phyloP scores from a whole-genome alignment of 2,888 invertebrate genomes.

The Nephrotoma flavescens region DNA sequence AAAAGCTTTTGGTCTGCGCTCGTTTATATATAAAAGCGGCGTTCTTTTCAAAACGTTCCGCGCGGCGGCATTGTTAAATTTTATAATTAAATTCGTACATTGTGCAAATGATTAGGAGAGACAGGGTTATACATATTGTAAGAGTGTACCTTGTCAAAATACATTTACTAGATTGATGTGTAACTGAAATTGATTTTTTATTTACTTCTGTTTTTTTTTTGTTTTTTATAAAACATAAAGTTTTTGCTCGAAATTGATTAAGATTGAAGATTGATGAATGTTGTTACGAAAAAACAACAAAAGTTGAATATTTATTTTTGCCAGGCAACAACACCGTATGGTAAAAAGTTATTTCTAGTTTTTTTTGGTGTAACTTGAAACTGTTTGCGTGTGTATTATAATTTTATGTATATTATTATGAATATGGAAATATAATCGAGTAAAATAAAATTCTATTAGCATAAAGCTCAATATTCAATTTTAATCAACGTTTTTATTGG shows the following conservation, averaged over 20 bases:
- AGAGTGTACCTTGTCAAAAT: background rate
- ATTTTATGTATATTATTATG: too few species aligned
- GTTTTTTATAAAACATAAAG: background rate
- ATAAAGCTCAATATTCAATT: background rate
- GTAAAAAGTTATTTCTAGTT: too few species aligned
- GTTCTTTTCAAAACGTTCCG: background rate
- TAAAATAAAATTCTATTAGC: too few species aligned
- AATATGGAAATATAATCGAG: too few species aligned
- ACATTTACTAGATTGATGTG: background rate
- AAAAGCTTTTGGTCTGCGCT: background rate
- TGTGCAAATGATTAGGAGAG: background rate
- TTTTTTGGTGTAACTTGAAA: too few species aligned
- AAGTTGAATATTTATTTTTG: background rate
- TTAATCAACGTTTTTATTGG: background rate
- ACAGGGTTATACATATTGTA: background rate
- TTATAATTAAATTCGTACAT: background rate
- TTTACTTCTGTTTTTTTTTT: background rate
- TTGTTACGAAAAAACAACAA: background rate
- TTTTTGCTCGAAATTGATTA: background rate
- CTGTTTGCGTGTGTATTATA: too few species aligned
- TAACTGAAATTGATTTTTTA: background rate
- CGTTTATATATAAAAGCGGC: background rate
- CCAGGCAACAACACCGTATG: background rate
- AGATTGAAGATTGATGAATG: background rate
- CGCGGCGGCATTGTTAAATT: background rate